Conservation (phyloP, 1,140 invertebrate genomes). For the Calycopis cecrops region DNA sequence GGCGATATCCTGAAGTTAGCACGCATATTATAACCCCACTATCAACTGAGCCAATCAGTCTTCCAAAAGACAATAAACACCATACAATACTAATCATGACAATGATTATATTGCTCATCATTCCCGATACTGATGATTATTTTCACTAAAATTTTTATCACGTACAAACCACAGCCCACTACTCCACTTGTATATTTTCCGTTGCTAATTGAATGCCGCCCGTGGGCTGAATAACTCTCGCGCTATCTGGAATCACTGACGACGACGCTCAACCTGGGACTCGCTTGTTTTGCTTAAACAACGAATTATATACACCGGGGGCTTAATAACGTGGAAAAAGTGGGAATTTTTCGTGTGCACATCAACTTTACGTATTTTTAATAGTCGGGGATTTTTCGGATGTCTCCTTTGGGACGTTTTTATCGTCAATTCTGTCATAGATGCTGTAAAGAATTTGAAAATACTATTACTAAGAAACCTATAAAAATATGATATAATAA, state of each 20-base stretch:
- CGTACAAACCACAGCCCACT: neutral
- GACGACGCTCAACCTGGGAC: slow-evolving; percentile 22
- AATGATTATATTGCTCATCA: too few relatives aligned
- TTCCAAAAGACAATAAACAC: too few relatives aligned
- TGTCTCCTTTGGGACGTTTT: neutral
- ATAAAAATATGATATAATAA: too few relatives aligned
- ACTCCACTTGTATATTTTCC: slow-evolving; percentile 1
- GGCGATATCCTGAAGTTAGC: too few relatives aligned
- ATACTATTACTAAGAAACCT: too few relatives aligned
- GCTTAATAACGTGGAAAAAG: slow-evolving; percentile 23
- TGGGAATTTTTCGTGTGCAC: slow-evolving; percentile 22
- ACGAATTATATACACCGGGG: slow-evolving; percentile 27
- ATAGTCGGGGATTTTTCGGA: neutral
- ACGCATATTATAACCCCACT: too few relatives aligned
- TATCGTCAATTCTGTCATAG: too few relatives aligned
- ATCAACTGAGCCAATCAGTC: too few relatives aligned
- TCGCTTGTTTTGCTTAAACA: slow-evolving; percentile 32
- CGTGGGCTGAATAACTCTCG: slow-evolving; percentile 22
- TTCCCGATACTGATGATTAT: slow-evolving; percentile 27
- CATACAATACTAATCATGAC: too few relatives aligned
- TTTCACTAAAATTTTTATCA: neutral
- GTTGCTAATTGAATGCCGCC: slow-evolving; percentile 27
- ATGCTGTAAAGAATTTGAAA: too few relatives aligned
- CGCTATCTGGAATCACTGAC: slow-evolving; percentile 25
- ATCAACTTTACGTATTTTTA: slow-evolving; percentile 21